Conservation (phyloP, 2,888 invertebrate species). For the Netelia melanura region DNA sequence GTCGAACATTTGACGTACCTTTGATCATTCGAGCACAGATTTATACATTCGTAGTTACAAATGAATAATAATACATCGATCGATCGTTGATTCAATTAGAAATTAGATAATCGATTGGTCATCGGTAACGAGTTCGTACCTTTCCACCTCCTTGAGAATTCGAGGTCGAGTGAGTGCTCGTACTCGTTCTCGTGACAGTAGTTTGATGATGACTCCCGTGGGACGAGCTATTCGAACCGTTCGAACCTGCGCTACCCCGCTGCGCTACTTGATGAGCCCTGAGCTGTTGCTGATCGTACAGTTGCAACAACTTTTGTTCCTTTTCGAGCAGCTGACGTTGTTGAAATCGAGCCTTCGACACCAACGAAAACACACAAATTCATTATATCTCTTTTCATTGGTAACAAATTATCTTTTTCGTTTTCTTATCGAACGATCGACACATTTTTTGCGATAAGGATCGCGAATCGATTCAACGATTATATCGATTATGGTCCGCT, state of each 20-base stretch:
- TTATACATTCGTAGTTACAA: constrained; percentile 29
- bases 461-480: no score
- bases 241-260: constrained; percentile 86
- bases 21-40: no score
- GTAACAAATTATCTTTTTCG: no score
- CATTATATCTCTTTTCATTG: background rate
- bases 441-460: no score
- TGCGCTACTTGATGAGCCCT: constrained; percentile 88
- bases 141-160: constrained; percentile 79
- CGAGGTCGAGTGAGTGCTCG: constrained; percentile 75
- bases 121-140: constrained; percentile 67
- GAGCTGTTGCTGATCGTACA: constrained; percentile 90
- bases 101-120: constrained; percentile 3
- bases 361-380: constrained; percentile 6
- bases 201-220: constrained; percentile 74
- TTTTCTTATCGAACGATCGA: no score
- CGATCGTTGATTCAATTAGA: background rate
- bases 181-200: constrained; percentile 75
- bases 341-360: constrained; percentile 91
- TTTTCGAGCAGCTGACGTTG: constrained; percentile 93
- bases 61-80: constrained; percentile 20
- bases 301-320: constrained; percentile 90
- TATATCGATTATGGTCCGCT: no score
- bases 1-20: constrained; percentile 95
- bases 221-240: constrained; percentile 81